Base-by-base conservation (phyloP, 2,797 vertebrate genomes). In the Knipowitschia caucasica region DNA sequence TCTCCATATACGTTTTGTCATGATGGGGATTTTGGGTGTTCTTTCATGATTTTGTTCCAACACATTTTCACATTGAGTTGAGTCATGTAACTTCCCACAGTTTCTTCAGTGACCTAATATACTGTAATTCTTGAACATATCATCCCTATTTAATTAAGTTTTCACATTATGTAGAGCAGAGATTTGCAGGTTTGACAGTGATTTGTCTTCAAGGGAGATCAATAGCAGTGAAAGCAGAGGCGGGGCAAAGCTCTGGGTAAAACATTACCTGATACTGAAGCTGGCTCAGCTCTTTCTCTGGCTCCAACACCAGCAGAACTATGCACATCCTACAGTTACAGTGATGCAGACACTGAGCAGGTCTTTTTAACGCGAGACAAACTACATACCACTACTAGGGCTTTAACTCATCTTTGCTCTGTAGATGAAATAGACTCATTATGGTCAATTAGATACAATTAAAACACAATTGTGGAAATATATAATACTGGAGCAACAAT, bases 171-270 rank as follows among this genome's bases (percentile, higher is more conserved):
- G 49, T 29, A 76, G 56, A 4, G 53, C 18, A 42, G 21, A 52
- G 40, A 50, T 62, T 35, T 55, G 62, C 58, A 60, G 50, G 59
- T 64, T 56, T 71, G 56, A 59, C 55, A 59, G 67, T 71, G 80
- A 74, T 71, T 74, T 44, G 62, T 67, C 56, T 39, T 40, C 53
- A 23, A n/a, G 36, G 20, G 23, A 49, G 73, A 86, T 86, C 85
- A 51, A 87, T 88, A 76, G 50, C 76, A 60, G 66, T 81, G 66
- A 83, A 77, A 77, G 81, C 67, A 4, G 59, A 60, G 73, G 67
- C 61, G 52, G 40, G 53, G 70, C 18, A 18, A 52, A 27, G 58
- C 74, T 74, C 53, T 35, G 56, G 62, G 65, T 56, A 57, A 68
- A 83, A 81, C 75, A 71, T 43, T 58, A 80, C 49, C 77, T 62